phyloP scores from a whole-genome alignment of 2,113 vertebrate species.

The Macrotus californicus region DNA sequence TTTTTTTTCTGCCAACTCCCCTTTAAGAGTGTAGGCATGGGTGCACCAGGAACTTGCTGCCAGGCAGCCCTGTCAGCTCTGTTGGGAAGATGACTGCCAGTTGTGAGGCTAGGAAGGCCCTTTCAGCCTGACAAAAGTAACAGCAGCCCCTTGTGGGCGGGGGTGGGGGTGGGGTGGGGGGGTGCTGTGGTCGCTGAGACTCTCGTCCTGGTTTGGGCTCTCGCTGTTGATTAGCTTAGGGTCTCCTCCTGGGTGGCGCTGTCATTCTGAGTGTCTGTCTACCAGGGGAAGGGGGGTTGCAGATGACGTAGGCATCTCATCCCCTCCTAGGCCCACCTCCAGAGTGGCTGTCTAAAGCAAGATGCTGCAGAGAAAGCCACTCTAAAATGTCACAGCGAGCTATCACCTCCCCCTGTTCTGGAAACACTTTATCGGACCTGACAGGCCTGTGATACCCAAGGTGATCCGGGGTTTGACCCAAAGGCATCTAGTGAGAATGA shows the following conservation, averaged over 20 bases:
- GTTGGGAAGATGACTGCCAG: background rate
- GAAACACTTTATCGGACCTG: background rate
- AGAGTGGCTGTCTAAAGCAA: background rate
- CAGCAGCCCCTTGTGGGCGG: background rate
- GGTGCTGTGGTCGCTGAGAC: background rate
- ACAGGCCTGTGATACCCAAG: background rate
- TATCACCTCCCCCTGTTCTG: background rate
- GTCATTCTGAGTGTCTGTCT: background rate
- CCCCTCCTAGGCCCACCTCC: background rate
- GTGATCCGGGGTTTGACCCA: background rate
- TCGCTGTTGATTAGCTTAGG: background rate
- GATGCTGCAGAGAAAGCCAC: background rate
- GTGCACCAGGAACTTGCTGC: background rate
- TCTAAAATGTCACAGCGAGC: background rate
- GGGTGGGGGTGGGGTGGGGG: too few relatives aligned
- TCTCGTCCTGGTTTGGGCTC: background rate
- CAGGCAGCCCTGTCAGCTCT: background rate
- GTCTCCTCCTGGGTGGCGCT: background rate
- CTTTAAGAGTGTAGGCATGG: background rate
- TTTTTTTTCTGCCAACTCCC: background rate
- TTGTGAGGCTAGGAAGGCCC: background rate
- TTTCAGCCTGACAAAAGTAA: background rate
- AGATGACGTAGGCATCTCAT: background rate
- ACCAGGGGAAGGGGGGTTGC: background rate
- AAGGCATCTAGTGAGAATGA: background rate